A percentile compares a stretch with the other conserved stretches of the same genome.
Evolutionary conservation across 2,888 invertebrate species (phyloP).

Genomic region (Chironomus tentans): DNA sequence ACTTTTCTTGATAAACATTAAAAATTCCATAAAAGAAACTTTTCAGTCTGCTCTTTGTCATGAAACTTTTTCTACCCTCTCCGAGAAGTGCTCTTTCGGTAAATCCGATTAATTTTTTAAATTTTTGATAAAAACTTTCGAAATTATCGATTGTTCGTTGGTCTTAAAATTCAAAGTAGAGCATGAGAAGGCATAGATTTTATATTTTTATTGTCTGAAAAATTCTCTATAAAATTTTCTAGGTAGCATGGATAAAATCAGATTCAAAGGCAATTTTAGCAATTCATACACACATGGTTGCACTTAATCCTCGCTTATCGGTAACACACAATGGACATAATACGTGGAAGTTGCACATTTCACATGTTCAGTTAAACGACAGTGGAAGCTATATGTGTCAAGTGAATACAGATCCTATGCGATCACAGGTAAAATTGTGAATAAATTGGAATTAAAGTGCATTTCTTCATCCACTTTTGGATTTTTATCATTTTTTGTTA

Average conservation of each 20-base stretch:
- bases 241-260: slow-evolving; percentile 91
- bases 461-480: too few relatives aligned
- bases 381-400: slow-evolving; percentile 93
- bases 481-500: too few relatives aligned
- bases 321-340: slow-evolving; percentile 89
- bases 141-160: background rate
- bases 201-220: background rate
- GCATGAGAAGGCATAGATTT: background rate
- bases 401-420: slow-evolving; percentile 86
- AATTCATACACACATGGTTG: slow-evolving; percentile 82
- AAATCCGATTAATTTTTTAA: background rate
- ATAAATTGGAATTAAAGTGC: background rate
- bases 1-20: background rate
- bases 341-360: slow-evolving; percentile 86
- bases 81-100: background rate
- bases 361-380: slow-evolving; percentile 83
- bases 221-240: slow-evolving; percentile 30
- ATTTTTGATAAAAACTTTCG: background rate
- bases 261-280: slow-evolving; percentile 83
- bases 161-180: background rate
- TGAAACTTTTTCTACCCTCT: background rate
- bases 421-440: slow-evolving; percentile 59
- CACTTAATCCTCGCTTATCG: slow-evolving; percentile 73
- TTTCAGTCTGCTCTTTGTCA: background rate
- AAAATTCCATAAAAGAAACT: background rate